Evolutionary conservation across 2,888 invertebrate genomes (phyloP), one percentile per base, ranked within the genome.

Genomic region (Eristalis pertinax): DNA sequence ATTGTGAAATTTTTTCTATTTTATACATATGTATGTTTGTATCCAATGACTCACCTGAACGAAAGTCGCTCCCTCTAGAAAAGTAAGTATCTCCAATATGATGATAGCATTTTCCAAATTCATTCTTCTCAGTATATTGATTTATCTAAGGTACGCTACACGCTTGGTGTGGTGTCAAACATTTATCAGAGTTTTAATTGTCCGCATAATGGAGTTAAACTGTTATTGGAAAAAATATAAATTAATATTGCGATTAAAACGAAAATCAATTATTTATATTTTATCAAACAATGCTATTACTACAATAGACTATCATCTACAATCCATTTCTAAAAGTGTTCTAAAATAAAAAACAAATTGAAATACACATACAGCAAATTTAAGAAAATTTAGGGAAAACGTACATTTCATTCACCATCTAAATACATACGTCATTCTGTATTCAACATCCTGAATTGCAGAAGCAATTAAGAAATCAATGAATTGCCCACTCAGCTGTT

Each of bases 101-200:
- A 84, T 69, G 73, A 89, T 83, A 38, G 84, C 75, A 72, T 80
- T 67, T 70, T 87, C 87, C 70, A 89, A 80, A 81, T 89, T 87
- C 89, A 89, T 89, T 80, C 74, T 69, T 75, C 41, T 58, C 64
- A 22, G 35, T 58, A 58, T 41, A 2, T n/a, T n/a, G 26, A 26
- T n/a, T 38, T 38, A 38, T 2, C 38, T 38, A 2, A 2, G 38
- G 38, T 38, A 38, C 69, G 26, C 38, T 32, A 32, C 32, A 32
- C 32, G 32, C 32, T 32, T 32, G 32, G 63, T 63, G 19, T 19
- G 19, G n/a, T 19, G 19, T 19, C 19, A 50, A 50, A 19, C 19
- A 50, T 50, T 50, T 50, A 50, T 19, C 19, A 8, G 50, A 19
- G 50, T 7, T 19, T 50, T 50, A 8, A 19, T 19, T 19, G n/a